Evolutionary conservation across 2,113 vertebrate genomes (phyloP).

Genomic region (Gymnorhina tibicen): DNA sequence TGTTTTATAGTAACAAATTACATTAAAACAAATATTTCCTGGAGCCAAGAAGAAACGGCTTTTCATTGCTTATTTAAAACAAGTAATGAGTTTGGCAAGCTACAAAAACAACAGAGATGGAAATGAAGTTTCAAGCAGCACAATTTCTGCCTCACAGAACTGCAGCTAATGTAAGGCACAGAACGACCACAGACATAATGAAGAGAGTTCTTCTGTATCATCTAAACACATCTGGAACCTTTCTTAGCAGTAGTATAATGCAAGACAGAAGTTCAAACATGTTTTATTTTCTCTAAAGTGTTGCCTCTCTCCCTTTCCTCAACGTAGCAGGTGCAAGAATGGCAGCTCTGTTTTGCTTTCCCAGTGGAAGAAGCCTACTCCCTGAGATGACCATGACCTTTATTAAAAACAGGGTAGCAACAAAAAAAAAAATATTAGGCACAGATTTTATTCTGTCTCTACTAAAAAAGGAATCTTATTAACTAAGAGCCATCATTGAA

Average conservation of each 20-base stretch:
- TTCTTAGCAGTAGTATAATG: neutral
- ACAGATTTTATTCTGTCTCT: neutral
- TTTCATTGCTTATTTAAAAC: slow-evolving; percentile 2
- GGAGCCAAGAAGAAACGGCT: slow-evolving; percentile 1
- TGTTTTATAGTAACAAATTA: slow-evolving; percentile 1
- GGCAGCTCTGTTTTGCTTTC: neutral
- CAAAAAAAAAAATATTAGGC: neutral
- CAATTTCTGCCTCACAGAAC: neutral
- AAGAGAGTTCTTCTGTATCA: neutral
- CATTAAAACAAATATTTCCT: slow-evolving; percentile 15
- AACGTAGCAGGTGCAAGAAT: neutral
- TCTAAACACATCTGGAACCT: neutral
- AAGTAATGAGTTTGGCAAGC: neutral
- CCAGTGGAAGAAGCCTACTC: neutral
- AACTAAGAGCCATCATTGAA: neutral
- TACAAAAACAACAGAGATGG: neutral
- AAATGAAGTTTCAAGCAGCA: neutral
- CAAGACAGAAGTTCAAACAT: neutral
- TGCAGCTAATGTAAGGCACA: neutral
- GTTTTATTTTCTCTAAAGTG: neutral
- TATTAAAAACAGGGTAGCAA: neutral
- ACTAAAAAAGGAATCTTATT: neutral
- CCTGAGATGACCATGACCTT: neutral
- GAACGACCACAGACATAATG: neutral
- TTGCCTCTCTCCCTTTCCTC: neutral